Evolutionary conservation across 2,113 vertebrate genomes (phyloP).

Genomic region (Sigmodon hispidus): DNA sequence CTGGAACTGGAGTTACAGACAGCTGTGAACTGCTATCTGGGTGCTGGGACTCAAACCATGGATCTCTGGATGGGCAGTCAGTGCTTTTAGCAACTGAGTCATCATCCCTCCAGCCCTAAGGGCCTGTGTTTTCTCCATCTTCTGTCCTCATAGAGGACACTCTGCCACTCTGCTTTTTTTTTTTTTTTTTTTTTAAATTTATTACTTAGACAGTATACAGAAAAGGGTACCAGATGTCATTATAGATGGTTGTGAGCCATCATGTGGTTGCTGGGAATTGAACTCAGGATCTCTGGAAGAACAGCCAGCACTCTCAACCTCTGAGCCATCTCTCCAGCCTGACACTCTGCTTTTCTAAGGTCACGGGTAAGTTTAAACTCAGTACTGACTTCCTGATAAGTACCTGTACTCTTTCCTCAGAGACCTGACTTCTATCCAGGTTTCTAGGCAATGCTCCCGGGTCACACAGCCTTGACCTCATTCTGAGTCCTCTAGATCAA

Average conservation of each 20-base stretch:
- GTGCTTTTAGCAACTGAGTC: not conserved
- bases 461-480: not conserved
- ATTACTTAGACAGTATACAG: too few species aligned
- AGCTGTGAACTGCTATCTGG: not conserved
- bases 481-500: not conserved
- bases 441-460: not conserved
- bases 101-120: not conserved
- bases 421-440: not conserved
- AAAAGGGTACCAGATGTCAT: too few species aligned
- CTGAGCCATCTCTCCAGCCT: too few species aligned
- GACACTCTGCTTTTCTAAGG: conserved; percentile 28
- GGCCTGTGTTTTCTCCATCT: not conserved
- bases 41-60: not conserved
- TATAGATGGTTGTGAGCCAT: too few species aligned
- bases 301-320: too few species aligned
- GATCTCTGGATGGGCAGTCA: not conserved
- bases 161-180: not conserved
- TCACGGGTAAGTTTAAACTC: not conserved
- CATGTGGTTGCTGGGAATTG: too few species aligned
- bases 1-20: not conserved
- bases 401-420: not conserved
- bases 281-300: too few species aligned
- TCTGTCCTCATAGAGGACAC: not conserved
- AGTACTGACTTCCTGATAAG: not conserved
- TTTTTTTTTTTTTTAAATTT: too few species aligned